A percentile compares a stretch with the other conserved stretches of the same genome.
These are phyloP conservation scores for Typhlichthys eigenmanni DNA, from an alignment of 2,797 vertebrate genomes.

Conservation along the genomic window DNA sequence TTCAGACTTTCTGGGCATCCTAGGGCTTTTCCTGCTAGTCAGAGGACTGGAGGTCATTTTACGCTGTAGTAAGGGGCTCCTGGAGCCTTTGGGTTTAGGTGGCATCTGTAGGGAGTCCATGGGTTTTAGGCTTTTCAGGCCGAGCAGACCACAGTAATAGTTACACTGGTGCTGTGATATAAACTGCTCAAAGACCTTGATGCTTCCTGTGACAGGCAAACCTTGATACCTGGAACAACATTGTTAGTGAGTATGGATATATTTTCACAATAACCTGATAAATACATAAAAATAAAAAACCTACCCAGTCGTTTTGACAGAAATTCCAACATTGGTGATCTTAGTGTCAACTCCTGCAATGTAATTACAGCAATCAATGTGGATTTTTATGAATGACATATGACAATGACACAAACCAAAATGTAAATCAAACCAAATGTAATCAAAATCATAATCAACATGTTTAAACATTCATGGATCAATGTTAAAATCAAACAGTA, in stretches of 20 bases:
- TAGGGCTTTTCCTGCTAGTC: slow-evolving; percentile 81
- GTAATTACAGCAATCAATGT: slow-evolving; percentile 22
- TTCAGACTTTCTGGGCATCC: slow-evolving; percentile 66
- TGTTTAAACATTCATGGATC: no score
- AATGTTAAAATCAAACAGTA: no score
- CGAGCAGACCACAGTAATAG: slow-evolving; percentile 86
- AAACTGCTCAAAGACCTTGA: slow-evolving; percentile 87
- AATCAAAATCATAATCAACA: no score
- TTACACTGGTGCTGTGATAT: slow-evolving; percentile 84
- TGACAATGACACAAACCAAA: no score
- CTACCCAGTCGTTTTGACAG: slow-evolving; percentile 88
- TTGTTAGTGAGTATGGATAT: background rate
- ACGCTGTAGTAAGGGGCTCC: slow-evolving; percentile 83
- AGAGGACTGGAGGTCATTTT: slow-evolving; percentile 89
- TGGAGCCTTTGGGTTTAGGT: slow-evolving; percentile 82
- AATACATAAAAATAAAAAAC: slow-evolving; percentile 48
- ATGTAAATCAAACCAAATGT: no score
- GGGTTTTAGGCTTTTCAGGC: slow-evolving; percentile 79
- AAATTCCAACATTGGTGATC: slow-evolving; percentile 87
- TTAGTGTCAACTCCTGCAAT: slow-evolving; percentile 90
- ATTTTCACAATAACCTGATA: slow-evolving; percentile 8
- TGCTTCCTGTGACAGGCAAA: slow-evolving; percentile 83
- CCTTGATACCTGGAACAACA: slow-evolving; percentile 85
- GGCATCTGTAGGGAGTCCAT: slow-evolving; percentile 75
- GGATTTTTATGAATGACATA: no score